Evolutionary conservation across 2,113 vertebrate species (phyloP).

Genomic region (Phalacrocorax brasilianus): DNA sequence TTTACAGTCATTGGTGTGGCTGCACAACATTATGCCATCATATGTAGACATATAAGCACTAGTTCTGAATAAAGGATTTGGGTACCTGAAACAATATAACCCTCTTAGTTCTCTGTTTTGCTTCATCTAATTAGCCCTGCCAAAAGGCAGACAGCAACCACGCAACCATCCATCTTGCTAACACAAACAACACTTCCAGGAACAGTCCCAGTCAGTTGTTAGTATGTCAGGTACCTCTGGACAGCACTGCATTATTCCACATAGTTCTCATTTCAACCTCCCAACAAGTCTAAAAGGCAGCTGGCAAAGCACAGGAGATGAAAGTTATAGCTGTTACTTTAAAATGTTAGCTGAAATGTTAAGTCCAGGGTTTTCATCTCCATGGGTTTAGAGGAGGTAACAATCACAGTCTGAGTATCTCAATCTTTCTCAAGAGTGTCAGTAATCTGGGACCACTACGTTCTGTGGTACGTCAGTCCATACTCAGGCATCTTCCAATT

Average conservation of each 20-base stretch:
- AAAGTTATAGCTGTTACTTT: neutral
- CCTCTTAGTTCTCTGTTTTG: neutral
- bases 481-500: neutral
- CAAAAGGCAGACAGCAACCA: neutral
- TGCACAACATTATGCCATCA: neutral
- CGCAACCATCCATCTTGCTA: accelerated
- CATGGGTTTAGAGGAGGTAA: neutral
- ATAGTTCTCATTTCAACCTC: neutral
- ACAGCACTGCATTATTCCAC: neutral
- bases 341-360: neutral
- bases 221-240: neutral
- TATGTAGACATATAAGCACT: neutral
- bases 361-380: neutral
- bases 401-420: neutral
- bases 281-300: neutral
- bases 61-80: neutral
- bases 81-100: neutral
- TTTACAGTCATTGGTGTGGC: neutral
- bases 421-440: neutral
- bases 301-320: neutral
- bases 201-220: neutral
- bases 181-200: neutral
- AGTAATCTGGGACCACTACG: neutral
- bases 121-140: neutral
- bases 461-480: neutral